Evolutionary conservation across 2,888 invertebrate species (phyloP).

Genomic region (Anagyrus pseudococci): DNA sequence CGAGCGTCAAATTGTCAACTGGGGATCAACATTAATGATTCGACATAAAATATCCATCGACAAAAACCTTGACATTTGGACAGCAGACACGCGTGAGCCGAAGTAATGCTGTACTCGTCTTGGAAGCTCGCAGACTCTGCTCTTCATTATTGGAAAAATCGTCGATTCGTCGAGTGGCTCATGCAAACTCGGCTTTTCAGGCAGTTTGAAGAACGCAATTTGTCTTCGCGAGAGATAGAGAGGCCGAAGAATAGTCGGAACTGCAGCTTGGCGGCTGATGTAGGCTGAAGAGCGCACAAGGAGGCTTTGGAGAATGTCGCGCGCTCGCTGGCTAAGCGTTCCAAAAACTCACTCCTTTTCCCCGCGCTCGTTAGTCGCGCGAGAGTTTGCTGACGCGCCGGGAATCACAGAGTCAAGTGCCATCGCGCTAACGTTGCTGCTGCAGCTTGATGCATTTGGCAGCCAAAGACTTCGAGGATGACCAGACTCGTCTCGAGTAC

Average conservation of each 20-base stretch:
- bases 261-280: not conserved
- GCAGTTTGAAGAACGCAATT: conserved; percentile 6
- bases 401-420: not conserved
- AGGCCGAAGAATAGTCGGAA: not conserved
- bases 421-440: conserved; percentile 8
- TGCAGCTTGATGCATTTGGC: conserved; percentile 22
- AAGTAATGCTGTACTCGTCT: no score
- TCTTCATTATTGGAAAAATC: no score
- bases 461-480: conserved; percentile 4
- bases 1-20: not conserved
- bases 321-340: conserved; percentile 11
- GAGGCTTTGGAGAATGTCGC: not conserved
- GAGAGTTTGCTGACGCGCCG: conserved; percentile 20
- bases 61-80: no score
- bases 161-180: no score
- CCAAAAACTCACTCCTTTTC: conserved; percentile 16
- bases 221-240: not conserved
- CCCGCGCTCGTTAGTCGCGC: conserved; percentile 20
- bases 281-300: not conserved
- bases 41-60: no score
- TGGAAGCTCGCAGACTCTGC: no score
- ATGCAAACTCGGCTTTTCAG: no score
- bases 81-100: no score
- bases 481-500: not conserved
- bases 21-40: no score